Evolutionary conservation across 2,888 invertebrate species (phyloP), one percentile per base, ranked within the genome.

Genomic region (Eupithecia subfuscata): DNA sequence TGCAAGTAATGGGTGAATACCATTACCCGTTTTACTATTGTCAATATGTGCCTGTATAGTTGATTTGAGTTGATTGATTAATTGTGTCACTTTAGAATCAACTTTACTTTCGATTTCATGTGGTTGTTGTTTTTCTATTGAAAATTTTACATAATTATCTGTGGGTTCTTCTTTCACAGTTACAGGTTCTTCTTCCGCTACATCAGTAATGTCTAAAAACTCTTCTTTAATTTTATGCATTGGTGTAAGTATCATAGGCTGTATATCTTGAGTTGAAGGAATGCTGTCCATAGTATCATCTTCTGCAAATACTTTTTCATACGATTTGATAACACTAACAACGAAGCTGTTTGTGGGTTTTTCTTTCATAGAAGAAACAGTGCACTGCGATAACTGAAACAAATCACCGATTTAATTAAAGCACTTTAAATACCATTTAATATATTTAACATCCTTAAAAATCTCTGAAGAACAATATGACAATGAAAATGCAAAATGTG

Each of bases 371-470:
- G 60, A 25, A 22, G 60, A 56, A 48, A 75, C 25, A 1, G 45
- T 52, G 37, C 56, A 65, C 45, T 69, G 65, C 12, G 72, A 25
- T 34, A 75, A 52, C 75, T 75, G 75, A 37, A 75, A 75, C 52
- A 65, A 63, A 75, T 30, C n/a, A n/a, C n/a, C n/a, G n/a, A n/a
- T n/a, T n/a, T 34, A 34, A 34, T 16, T 34, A 18, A 7, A 22
- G 22, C 22, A 56, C 16, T 2, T 2, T 7, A 9, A 52, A 25
- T 30, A 43, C 22, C 22, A 52, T 30, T 70, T 67, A 14, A 30
- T 30, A 30, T n/a, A 52, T n/a, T n/a, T 52, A 9, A n/a, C 52
- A n/a, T 56, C 1, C n/a, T 0, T n/a, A 52, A 11, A 22, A 22
- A n/a, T 22, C n/a, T 56, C 9, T n/a, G 22, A 56, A 56, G 22